A percentile compares a stretch with the other conserved stretches of the same genome.
phyloP scores from a whole-genome alignment of 2,888 invertebrate species.

The Plutella xylostella region DNA sequence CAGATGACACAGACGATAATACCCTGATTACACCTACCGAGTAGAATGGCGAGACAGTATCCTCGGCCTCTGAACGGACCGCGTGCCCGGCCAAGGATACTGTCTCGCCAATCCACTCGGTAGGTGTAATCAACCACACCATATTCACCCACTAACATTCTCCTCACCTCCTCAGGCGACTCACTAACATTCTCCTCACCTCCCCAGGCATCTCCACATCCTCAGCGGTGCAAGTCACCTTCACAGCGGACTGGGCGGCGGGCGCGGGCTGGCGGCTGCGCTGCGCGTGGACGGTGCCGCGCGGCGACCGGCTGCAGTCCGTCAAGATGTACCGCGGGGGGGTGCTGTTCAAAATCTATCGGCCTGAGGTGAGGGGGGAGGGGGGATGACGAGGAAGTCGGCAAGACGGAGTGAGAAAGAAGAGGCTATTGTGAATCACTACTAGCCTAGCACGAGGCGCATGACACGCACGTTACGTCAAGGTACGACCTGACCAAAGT shows the following conservation, averaged over 20 bases:
- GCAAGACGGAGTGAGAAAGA: too few relatives aligned
- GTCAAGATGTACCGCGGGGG: conserved; percentile 38
- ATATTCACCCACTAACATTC: not conserved
- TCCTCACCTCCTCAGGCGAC: conserved; percentile 11
- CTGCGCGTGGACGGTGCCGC: conserved; percentile 37
- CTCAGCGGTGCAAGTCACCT: conserved; percentile 28
- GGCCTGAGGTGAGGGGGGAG: conserved; percentile 47
- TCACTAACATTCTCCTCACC: not conserved
- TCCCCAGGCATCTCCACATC: conserved; percentile 20
- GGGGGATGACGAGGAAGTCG: too few relatives aligned
- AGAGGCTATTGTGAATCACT: too few relatives aligned
- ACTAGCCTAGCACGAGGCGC: too few relatives aligned
- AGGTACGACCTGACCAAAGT: too few relatives aligned
- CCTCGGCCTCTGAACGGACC: not conserved
- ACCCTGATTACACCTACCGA: too few relatives aligned
- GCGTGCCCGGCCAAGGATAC: not conserved
- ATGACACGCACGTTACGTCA: too few relatives aligned
- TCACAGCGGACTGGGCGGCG: conserved; percentile 34
- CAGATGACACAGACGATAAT: too few relatives aligned
- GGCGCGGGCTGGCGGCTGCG: conserved; percentile 43
- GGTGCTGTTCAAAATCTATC: conserved; percentile 42
- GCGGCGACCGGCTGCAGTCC: conserved; percentile 43
- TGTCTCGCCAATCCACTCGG: too few relatives aligned
- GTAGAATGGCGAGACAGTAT: too few relatives aligned
- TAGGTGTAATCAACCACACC: not conserved